Conservation (phyloP, 2,797 vertebrate species). For the Microtus californicus region DNA sequence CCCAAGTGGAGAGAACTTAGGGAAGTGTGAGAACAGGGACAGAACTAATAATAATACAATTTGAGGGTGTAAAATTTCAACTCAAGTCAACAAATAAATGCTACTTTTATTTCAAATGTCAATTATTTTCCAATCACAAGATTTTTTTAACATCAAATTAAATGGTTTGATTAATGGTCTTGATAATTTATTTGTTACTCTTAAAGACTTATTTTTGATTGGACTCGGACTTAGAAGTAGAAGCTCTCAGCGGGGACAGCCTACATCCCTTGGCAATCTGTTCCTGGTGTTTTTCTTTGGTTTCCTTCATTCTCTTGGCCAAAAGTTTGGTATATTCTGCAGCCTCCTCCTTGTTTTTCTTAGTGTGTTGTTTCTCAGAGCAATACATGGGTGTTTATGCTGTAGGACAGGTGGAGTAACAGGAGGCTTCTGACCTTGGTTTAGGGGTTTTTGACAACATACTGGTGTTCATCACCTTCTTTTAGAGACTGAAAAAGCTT, state of each 20-base stretch:
- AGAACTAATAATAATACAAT: slow-evolving; percentile 39
- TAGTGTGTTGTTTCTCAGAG: background rate
- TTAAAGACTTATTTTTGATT: background rate
- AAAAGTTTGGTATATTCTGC: background rate
- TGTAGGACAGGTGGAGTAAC: background rate
- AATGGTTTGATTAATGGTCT: background rate
- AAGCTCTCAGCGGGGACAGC: background rate
- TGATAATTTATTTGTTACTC: background rate
- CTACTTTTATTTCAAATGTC: slow-evolving; percentile 60
- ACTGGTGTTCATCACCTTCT: too few species aligned
- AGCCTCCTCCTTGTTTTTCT: background rate
- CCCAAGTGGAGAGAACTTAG: background rate
- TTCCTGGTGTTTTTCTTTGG: background rate
- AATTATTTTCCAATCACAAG: slow-evolving; percentile 58
- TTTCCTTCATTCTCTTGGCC: background rate
- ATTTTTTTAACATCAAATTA: slow-evolving; percentile 61
- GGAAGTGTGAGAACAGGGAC: slow-evolving; percentile 29
- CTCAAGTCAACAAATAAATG: slow-evolving; percentile 51
- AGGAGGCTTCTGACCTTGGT: background rate
- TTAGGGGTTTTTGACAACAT: background rate
- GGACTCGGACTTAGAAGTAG: background rate
- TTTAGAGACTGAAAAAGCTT: background rate
- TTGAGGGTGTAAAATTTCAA: slow-evolving; percentile 53
- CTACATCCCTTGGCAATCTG: background rate
- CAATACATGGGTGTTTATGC: background rate